Base-by-base conservation (phyloP, 1,140 invertebrate genomes). In the Caerostris darwini region DNA sequence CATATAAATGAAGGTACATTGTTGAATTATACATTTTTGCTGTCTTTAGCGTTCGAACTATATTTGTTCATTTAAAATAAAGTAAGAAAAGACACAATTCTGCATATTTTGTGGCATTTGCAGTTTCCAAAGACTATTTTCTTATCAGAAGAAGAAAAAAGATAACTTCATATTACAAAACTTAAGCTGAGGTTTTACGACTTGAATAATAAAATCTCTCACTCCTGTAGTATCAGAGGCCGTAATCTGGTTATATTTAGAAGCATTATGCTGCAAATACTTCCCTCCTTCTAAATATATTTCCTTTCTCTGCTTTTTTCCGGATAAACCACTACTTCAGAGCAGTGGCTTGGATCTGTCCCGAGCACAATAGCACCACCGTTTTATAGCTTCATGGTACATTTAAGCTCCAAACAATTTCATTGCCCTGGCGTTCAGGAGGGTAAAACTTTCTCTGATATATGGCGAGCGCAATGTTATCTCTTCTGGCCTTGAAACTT, bases 361-460 rank as follows among this genome's bases (percentile, higher is more conserved):
- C 19, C 0, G 34, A 71, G 34, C 50, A 34, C 69, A 71, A 71
- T 71, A 50, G 69, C 7, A 34, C 19, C 8, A 8, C 8, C 34
- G 3, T 71, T 71, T 71, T 71, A 71, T 71, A 71, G 69, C 69
- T 34, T 12, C 69, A 71, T 71, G 69, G 69, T 34, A 71, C 69
- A 71, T 71, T 71, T 71, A 71, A 71, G 34, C 69, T 71, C 7
- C 69, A 71, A 71, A 71, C 34, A 71, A 50, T 71, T 71, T 71
- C 69, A 71, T 71, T 5, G 7, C 69, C 3, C 3, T 4, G 10
- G 0, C 19, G 7, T 8, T 1, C 69, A 7, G 34, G 19, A 53
- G n/a, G 19, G 69, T 71, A 34, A 71, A 34, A 71, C 6, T 71
- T 50, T 1, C 6, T 5, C 69, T 50, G n/a, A 34, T 71, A 7